Evolutionary conservation across 2,113 vertebrate species (phyloP).

Genomic region (Argyrosomus japonicus): DNA sequence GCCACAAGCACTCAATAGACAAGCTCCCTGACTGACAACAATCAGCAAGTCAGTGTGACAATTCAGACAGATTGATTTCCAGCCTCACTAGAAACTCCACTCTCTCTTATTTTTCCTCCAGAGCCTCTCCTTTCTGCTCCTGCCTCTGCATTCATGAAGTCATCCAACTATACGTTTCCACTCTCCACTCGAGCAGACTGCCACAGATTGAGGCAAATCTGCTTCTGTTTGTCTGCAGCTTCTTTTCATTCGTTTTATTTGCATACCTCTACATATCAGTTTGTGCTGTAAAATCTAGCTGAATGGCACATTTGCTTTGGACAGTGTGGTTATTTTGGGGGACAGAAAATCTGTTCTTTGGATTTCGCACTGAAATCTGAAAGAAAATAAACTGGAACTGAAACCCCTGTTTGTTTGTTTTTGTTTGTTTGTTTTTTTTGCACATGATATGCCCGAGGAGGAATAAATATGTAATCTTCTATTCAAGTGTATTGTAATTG

Average conservation of each 20-base stretch:
- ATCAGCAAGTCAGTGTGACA: constrained; percentile 13
- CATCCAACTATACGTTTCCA: neutral
- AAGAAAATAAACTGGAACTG: neutral
- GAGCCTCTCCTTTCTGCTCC: neutral
- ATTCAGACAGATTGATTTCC: neutral
- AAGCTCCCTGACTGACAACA: constrained; percentile 12
- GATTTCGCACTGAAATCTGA: neutral
- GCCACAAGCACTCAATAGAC: neutral
- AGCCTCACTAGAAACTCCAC: neutral
- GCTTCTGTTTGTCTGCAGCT: constrained; percentile 1
- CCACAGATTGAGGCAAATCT: neutral
- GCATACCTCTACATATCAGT: neutral
- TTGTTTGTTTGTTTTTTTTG: neutral
- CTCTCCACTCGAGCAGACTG: neutral
- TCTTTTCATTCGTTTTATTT: neutral
- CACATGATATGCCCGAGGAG: neutral
- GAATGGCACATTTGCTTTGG: neutral
- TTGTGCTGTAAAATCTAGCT: neutral
- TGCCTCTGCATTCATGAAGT: neutral
- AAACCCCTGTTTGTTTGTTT: neutral
- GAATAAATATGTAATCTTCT: neutral
- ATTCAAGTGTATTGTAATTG: neutral
- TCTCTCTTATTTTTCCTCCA: neutral
- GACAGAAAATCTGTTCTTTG: neutral
- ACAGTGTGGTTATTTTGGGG: neutral